These are phyloP conservation scores for Chaetodon trifasciatus DNA, from an alignment of 2,797 vertebrate species.

Conservation along the genomic window DNA sequence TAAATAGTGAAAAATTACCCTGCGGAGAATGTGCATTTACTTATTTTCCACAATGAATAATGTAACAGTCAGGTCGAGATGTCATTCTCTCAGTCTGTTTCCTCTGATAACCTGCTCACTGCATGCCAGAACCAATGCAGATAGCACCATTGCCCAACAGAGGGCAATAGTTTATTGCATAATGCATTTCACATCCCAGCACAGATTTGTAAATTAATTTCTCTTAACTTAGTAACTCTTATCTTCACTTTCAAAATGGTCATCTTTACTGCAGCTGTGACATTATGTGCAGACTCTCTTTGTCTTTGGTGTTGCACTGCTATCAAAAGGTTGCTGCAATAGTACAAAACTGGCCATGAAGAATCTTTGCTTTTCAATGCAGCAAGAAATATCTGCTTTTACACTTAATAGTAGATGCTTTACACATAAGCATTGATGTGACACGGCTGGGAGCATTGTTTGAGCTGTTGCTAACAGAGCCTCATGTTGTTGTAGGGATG, in stretches of 20 bases:
- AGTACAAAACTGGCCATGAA: slow-evolving; percentile 48
- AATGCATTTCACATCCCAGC: slow-evolving; percentile 63
- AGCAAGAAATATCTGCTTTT: slow-evolving; percentile 27
- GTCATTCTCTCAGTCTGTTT: slow-evolving; percentile 33
- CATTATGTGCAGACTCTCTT: slow-evolving; percentile 33
- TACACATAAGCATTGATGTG: slow-evolving; percentile 29
- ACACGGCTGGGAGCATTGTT: slow-evolving; percentile 29
- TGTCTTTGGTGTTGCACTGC: slow-evolving; percentile 47
- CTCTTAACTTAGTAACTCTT: slow-evolving; percentile 43
- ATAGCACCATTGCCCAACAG: slow-evolving; percentile 83
- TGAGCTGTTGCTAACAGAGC: background rate
- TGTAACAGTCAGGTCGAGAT: slow-evolving; percentile 11
- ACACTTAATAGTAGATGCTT: slow-evolving; percentile 42
- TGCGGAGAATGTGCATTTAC: slow-evolving; percentile 11
- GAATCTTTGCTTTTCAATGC: slow-evolving; percentile 39
- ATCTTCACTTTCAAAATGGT: slow-evolving; percentile 35
- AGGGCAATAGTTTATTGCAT: slow-evolving; percentile 90
- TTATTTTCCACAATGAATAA: slow-evolving; percentile 26
- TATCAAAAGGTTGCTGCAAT: slow-evolving; percentile 47
- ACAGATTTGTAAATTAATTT: slow-evolving; percentile 64
- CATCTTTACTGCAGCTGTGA: slow-evolving; percentile 40
- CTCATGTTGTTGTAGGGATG: background rate
- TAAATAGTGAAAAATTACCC: slow-evolving; percentile 33
- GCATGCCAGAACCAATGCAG: slow-evolving; percentile 76
- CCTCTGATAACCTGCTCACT: slow-evolving; percentile 57